Evolutionary conservation across 2,888 invertebrate species (phyloP).

Genomic region (Zonitis immaculata): DNA sequence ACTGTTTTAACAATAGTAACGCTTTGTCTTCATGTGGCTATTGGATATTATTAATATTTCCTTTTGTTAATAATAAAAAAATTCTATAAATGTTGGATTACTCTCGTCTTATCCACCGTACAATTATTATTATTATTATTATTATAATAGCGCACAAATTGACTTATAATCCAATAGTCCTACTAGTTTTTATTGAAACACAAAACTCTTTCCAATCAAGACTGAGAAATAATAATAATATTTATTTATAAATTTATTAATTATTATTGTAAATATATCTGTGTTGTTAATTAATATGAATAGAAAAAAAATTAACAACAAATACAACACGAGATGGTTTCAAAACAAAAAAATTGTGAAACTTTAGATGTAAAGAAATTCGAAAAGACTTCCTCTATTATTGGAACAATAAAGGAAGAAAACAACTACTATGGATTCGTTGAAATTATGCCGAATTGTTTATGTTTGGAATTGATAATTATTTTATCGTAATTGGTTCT

Average conservation of each 20-base stretch:
- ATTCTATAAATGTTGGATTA: not conserved
- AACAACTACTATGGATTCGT: not conserved
- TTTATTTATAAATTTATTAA: not conserved
- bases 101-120: not conserved
- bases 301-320: too few species aligned
- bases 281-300: not conserved
- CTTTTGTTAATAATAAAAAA: not conserved
- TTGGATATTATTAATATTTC: not conserved
- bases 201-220: conserved; percentile 24
- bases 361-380: not conserved
- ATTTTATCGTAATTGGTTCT: too few species aligned
- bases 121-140: not conserved
- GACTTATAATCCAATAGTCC: conserved; percentile 5
- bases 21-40: conserved; percentile 6
- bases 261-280: not conserved
- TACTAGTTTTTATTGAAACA: conserved; percentile 1
- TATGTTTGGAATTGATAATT: too few species aligned
- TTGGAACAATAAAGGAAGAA: too few species aligned
- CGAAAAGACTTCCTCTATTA: not conserved
- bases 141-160: conserved; percentile 4
- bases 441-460: not conserved
- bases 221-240: conserved; percentile 25
- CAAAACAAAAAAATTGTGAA: not conserved
- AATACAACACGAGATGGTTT: too few species aligned
- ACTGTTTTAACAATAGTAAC: not conserved